A percentile compares a stretch with the other conserved stretches of the same genome.
These are phyloP conservation scores for Phrynocephalus vlangalii DNA, from an alignment of 2,797 vertebrate species.

Conservation along the genomic window DNA sequence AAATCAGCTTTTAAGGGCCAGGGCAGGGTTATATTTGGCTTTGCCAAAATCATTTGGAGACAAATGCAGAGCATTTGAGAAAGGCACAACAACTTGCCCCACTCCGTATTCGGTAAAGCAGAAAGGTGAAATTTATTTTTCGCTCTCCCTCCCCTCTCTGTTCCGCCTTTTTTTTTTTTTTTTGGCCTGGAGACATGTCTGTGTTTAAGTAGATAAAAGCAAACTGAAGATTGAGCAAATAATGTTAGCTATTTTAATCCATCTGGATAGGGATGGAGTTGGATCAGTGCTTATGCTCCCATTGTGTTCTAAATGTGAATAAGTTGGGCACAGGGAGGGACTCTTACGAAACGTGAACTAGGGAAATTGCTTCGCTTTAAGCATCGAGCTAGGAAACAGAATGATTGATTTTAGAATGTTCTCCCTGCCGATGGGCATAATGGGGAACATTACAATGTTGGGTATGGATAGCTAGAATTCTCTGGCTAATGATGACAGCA, in stretches of 20 bases:
- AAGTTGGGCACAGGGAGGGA: constrained; percentile 48
- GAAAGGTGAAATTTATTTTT: constrained; percentile 50
- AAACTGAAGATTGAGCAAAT: constrained; percentile 76
- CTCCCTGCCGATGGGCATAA: not conserved
- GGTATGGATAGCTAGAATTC: no score
- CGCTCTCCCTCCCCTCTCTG: not conserved
- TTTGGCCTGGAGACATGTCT: constrained; percentile 66
- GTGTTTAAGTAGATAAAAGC: constrained; percentile 75
- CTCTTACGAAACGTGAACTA: constrained; percentile 58
- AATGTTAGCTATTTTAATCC: constrained; percentile 72
- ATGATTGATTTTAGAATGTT: constrained; percentile 43
- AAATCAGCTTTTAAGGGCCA: constrained; percentile 64
- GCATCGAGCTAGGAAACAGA: constrained; percentile 39
- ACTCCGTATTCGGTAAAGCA: constrained; percentile 37
- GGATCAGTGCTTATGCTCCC: constrained; percentile 69
- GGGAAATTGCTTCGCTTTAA: constrained; percentile 37
- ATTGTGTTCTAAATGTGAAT: constrained; percentile 73
- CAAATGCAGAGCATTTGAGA: constrained; percentile 68
- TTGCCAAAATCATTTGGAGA: constrained; percentile 73
- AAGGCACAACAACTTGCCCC: constrained; percentile 51
- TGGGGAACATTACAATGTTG: constrained; percentile 12
- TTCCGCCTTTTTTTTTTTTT: not conserved
- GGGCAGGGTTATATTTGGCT: constrained; percentile 66
- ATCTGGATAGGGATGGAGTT: constrained; percentile 64
- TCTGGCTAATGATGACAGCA: no score